Conservation (phyloP, 2,888 invertebrate genomes). For the Lasioglossum calceatum region DNA sequence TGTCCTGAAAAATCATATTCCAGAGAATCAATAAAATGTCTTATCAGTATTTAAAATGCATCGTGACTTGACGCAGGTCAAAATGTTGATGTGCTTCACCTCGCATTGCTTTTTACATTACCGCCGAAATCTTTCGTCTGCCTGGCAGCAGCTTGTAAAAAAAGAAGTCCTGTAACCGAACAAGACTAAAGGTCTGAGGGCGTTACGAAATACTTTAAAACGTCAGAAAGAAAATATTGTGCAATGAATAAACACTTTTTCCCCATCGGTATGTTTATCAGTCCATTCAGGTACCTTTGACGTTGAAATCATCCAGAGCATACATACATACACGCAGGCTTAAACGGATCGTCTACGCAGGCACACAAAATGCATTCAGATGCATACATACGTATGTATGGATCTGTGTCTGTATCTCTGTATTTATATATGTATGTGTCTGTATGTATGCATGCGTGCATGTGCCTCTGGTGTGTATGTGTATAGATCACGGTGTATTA, state of each 20-base stretch:
- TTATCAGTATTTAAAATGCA: conserved; percentile 39
- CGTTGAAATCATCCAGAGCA: conserved; percentile 70
- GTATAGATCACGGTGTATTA: too few relatives aligned
- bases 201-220: conserved; percentile 41
- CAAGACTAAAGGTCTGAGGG: conserved; percentile 53
- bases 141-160: conserved; percentile 23
- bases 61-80: conserved; percentile 40
- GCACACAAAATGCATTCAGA: background rate
- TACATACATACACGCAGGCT: conserved; percentile 37
- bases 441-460: background rate
- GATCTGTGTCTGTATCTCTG: background rate
- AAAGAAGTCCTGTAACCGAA: conserved; percentile 17
- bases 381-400: background rate
- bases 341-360: conserved; percentile 5
- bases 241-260: conserved; percentile 62
- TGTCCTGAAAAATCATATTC: conserved; percentile 26
- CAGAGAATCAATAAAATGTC: conserved; percentile 37
- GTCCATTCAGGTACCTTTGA: conserved; percentile 82
- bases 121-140: conserved; percentile 31
- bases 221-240: conserved; percentile 53
- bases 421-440: background rate
- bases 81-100: conserved; percentile 17
- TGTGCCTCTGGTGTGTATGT: background rate
- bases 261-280: conserved; percentile 73
- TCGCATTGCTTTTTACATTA: conserved; percentile 1